Base-by-base conservation (phyloP, 2,888 invertebrate genomes). In the Pristionchus exspectatus region DNA sequence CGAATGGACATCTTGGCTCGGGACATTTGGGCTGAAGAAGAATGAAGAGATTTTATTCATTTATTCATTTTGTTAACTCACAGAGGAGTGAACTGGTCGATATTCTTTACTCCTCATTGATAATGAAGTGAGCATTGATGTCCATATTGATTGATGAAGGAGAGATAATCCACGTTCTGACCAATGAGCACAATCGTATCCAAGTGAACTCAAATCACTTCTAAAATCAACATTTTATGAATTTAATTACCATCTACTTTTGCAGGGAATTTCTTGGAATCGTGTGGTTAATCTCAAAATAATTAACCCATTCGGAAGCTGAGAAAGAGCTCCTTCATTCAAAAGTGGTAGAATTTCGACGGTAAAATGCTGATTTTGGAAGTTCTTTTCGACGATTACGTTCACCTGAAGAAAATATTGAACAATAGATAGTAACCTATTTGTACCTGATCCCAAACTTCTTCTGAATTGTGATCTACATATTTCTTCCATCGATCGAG, bases 101-200 rank as follows among this genome's bases (percentile, higher is more conserved):
- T 59, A 88, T n/a, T 88, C 63, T 30, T 81, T 77, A 12, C 30
- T 81, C 33, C 88, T 33, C 50, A 63, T 38, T 7, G 77, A 81
- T 2, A 27, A 16, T 18, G 81, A 88, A 12, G 91, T 93, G 88
- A 93, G 88, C 12, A 93, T 86, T 10, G 91, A 90, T 74, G 92
- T 92, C 92, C 92, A 93, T 63, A 92, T 90, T 18, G 90, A 90
- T 30, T 90, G 72, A 90, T 93, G 93, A 18, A 93, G 90, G 16
- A 92, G 89, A 7, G 93, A 93, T 9, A 93, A 90, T 14, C 93
- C 93, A 9, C 92, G 90, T 38, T 92, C 92, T 16, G 92, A 92
- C 89, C 92, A 93, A 81, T 93, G 93, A 66, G 93, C 92, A 90
- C 93, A 93, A 81, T 93, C 93, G 85, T 92, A 93, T 50, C 92